Percentiles rank a stretch among this genome's conserved stretches.
Evolutionary conservation across 2,797 vertebrate species (phyloP).

Genomic region (Phataginus tricuspis): DNA sequence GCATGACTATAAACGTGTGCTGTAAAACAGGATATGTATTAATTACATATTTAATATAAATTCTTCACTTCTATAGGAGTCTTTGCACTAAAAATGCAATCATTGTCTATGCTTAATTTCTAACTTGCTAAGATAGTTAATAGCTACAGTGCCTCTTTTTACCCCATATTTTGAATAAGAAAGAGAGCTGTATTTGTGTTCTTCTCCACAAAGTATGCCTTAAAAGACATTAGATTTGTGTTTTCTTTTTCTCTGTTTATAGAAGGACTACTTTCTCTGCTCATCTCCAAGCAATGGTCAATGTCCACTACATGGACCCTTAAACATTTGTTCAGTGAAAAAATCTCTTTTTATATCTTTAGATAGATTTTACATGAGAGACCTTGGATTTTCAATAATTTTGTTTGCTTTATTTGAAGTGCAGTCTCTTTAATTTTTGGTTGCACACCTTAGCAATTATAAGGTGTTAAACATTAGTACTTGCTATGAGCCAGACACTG

Average conservation of each 20-base stretch:
- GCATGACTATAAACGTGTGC: not conserved
- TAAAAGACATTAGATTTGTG: not conserved
- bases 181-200: not conserved
- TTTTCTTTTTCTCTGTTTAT: not conserved
- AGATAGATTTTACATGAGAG: not conserved
- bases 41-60: not conserved
- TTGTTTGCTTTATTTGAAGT: not conserved
- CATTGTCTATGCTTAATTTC: not conserved
- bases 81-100: not conserved
- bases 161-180: not conserved
- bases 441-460: not conserved
- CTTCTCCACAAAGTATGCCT: not conserved
- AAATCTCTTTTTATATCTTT: not conserved
- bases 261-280: too few relatives aligned
- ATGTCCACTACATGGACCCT: not conserved
- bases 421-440: conserved; percentile 15
- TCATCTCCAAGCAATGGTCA: not conserved
- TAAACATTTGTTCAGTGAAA: not conserved
- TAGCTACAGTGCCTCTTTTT: not conserved
- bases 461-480: not conserved
- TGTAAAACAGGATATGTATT: not conserved
- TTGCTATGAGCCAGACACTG: not conserved
- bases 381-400: not conserved
- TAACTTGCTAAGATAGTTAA: not conserved
- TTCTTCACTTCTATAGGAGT: not conserved